Conservation (phyloP, 2,797 vertebrate genomes). For the Paratrypauchen microcephalus region DNA sequence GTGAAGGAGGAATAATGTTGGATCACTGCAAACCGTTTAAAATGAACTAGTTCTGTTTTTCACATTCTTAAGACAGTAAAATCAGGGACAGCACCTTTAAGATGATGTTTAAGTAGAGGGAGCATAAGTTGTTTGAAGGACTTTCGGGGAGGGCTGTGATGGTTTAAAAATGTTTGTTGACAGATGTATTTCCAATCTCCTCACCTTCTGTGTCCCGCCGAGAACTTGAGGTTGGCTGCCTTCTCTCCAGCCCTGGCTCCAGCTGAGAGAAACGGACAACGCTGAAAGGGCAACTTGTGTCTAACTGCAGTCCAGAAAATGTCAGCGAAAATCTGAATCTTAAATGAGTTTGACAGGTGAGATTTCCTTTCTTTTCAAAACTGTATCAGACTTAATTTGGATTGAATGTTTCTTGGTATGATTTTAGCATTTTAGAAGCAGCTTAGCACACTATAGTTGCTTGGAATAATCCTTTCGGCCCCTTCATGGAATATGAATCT, state of each 20-base stretch:
- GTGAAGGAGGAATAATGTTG: too few relatives aligned
- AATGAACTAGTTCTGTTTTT: too few relatives aligned
- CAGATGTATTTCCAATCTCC: constrained; percentile 61
- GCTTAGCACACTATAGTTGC: background rate
- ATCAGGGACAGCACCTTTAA: too few relatives aligned
- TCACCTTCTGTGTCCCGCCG: constrained; percentile 58
- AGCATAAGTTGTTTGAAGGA: constrained; percentile 36
- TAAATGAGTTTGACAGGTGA: background rate
- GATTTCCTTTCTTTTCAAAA: background rate
- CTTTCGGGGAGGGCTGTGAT: constrained; percentile 53
- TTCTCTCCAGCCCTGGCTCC: constrained; percentile 46
- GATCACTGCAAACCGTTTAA: too few relatives aligned
- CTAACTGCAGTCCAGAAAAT: constrained; percentile 39
- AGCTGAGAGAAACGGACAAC: constrained; percentile 38
- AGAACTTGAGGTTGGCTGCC: constrained; percentile 59
- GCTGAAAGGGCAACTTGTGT: constrained; percentile 46
- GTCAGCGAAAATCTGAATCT: constrained; percentile 17
- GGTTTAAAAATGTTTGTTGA: constrained; percentile 72
- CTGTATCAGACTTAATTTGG: background rate
- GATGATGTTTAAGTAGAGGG: too few relatives aligned
- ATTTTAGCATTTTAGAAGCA: background rate
- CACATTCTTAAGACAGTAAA: too few relatives aligned
- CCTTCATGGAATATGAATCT: too few relatives aligned
- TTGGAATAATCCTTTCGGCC: background rate
- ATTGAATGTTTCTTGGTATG: background rate